Conservation (phyloP, 2,113 vertebrate genomes). For the Antennarius striatus region DNA sequence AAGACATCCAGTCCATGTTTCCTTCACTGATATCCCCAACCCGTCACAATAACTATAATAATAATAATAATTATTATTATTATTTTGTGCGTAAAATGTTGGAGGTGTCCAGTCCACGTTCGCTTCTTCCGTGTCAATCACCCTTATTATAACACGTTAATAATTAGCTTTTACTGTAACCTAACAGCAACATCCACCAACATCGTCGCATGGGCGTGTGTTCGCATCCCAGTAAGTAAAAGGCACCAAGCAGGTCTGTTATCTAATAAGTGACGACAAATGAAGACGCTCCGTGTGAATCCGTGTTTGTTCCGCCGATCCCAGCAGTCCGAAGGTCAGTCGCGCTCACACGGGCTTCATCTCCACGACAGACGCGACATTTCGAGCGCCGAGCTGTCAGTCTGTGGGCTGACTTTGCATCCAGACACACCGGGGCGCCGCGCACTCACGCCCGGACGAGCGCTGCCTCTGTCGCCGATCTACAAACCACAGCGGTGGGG, state of each 20-base stretch:
- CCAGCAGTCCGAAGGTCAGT: constrained; percentile 39
- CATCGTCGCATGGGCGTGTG: constrained; percentile 76
- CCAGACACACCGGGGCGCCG: constrained; percentile 75
- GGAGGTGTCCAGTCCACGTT: not conserved
- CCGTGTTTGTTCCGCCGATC: constrained; percentile 22
- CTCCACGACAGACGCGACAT: constrained; percentile 59
- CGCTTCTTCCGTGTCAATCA: constrained; percentile 16
- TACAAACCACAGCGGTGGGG: constrained; percentile 32
- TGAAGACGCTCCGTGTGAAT: constrained; percentile 26
- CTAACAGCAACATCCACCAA: constrained; percentile 63
- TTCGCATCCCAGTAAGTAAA: constrained; percentile 54
- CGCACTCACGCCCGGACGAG: constrained; percentile 26
- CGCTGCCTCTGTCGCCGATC: constrained; percentile 30
- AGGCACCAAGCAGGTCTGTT: constrained; percentile 41
- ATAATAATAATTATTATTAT: constrained; percentile 15
- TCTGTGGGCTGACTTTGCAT: constrained; percentile 76
- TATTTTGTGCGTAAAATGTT: not conserved
- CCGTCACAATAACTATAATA: constrained; percentile 16
- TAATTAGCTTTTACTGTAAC: constrained; percentile 53
- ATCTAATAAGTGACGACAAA: constrained; percentile 25
- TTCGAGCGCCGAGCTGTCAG: constrained; percentile 77
- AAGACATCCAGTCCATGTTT: constrained; percentile 42
- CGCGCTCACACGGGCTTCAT: constrained; percentile 25
- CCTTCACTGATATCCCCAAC: constrained; percentile 3
- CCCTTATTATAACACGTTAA: constrained; percentile 45